A percentile compares a stretch with the other conserved stretches of the same genome.
phyloP scores from a whole-genome alignment of 2,888 invertebrate species.

The Erpobdella octoculata region DNA sequence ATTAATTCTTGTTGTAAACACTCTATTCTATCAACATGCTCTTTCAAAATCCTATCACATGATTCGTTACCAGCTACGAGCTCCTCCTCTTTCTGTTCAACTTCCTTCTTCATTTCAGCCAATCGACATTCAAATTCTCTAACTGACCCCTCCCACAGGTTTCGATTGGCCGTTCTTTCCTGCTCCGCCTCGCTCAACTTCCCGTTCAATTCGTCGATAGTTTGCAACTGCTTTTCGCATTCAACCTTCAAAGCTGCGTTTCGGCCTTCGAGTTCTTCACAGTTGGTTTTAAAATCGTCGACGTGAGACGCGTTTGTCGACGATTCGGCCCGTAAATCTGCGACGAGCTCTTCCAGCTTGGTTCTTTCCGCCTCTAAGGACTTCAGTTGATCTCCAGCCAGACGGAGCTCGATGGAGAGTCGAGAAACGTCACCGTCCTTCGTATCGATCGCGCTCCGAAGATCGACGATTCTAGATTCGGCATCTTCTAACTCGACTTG shows the following conservation, averaged over 20 bases:
- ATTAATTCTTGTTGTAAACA: not conserved
- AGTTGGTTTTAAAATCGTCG: not conserved
- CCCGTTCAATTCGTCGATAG: not conserved
- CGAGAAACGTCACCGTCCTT: too few species aligned
- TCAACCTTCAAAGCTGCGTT: not conserved
- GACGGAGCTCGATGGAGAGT: too few species aligned
- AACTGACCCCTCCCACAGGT: not conserved
- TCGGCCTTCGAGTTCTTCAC: not conserved
- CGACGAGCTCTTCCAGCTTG: too few species aligned
- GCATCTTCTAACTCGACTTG: too few species aligned
- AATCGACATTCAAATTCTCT: not conserved
- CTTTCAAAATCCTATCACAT: not conserved
- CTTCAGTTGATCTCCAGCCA: too few species aligned
- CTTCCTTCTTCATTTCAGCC: not conserved
- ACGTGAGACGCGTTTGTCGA: too few species aligned
- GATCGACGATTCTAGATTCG: too few species aligned
- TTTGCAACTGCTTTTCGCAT: not conserved
- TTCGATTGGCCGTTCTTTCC: too few species aligned
- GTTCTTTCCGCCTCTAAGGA: too few species aligned
- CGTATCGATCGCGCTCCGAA: too few species aligned
- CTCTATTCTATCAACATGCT: not conserved
- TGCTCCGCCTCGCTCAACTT: not conserved
- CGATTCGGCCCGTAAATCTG: too few species aligned
- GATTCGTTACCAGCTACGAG: not conserved
- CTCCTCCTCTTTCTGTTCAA: slow-evolving; percentile 1